Conservation (phyloP, 2,888 invertebrate genomes). For the Phengaris arion region DNA sequence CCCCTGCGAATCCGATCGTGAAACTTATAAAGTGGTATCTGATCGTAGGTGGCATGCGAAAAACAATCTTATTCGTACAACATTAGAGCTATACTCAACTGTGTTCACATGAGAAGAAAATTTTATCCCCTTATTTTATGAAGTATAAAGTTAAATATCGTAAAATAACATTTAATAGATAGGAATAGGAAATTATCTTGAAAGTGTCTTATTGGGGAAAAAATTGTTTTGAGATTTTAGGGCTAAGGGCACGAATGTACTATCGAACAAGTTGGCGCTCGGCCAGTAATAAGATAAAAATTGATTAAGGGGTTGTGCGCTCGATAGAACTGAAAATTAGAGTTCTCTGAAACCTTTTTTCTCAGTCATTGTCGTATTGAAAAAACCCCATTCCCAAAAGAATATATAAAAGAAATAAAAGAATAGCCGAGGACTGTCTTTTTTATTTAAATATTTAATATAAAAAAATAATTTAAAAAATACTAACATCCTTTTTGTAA, state of each 20-base stretch:
- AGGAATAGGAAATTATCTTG: neutral
- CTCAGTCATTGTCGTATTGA: no score
- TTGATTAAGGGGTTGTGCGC: no score
- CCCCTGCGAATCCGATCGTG: conserved; percentile 9
- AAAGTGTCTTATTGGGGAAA: neutral
- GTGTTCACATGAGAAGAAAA: neutral
- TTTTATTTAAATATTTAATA: no score
- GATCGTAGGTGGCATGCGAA: neutral
- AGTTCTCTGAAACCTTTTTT: no score
- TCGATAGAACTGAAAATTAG: no score
- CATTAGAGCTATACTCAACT: neutral
- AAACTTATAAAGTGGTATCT: neutral
- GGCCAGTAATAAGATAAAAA: no score
- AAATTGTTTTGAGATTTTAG: neutral
- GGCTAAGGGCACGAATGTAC: neutral
- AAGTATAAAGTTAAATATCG: conserved; percentile 16
- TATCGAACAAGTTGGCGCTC: no score
- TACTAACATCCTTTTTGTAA: no score
- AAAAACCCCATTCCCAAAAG: no score
- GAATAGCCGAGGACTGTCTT: no score
- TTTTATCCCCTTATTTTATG: conserved; percentile 23
- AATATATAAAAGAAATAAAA: no score
- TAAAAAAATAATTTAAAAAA: no score
- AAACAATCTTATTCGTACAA: neutral
- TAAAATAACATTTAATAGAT: conserved; percentile 21